phyloP scores from a whole-genome alignment of 2,888 invertebrate species.

The Eueremaeus valkanovi region DNA sequence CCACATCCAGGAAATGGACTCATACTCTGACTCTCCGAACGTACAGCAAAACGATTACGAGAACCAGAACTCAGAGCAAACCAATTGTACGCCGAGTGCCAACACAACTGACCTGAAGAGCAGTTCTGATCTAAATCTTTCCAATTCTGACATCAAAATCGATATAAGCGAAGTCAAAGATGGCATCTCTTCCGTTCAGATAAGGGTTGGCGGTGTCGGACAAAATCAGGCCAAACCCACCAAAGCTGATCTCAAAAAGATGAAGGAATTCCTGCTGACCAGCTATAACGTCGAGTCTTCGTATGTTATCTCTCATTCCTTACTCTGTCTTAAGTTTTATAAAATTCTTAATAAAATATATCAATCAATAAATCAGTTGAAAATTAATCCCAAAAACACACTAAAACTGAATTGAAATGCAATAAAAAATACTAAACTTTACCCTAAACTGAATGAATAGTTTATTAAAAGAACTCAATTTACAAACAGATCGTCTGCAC shows the following conservation, averaged over 20 bases:
- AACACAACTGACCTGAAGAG: not conserved
- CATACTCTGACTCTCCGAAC: not conserved
- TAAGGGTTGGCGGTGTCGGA: conserved; percentile 33
- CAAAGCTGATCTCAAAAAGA: conserved; percentile 42
- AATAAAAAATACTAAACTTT: no score
- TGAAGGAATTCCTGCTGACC: conserved; percentile 44
- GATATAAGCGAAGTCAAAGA: conserved; percentile 48
- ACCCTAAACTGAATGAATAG: no score
- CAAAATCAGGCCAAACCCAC: conserved; percentile 34
- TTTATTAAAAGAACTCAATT: no score
- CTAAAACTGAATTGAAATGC: no score
- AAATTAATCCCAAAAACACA: no score
- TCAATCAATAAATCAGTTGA: no score
- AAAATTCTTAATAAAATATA: no score
- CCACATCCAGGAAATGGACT: conserved; percentile 40
- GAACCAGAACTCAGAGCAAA: not conserved
- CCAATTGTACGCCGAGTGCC: not conserved
- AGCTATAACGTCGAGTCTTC: conserved; percentile 43
- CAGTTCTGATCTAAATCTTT: conserved; percentile 30
- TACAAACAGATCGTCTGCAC: no score
- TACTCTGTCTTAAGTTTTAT: not conserved
- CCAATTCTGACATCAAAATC: conserved; percentile 44
- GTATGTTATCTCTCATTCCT: conserved; percentile 39
- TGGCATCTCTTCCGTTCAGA: conserved; percentile 45
- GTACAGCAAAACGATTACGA: not conserved